Base-by-base conservation (phyloP, 2,113 vertebrate genomes). In the Melanerpes aurifrons region DNA sequence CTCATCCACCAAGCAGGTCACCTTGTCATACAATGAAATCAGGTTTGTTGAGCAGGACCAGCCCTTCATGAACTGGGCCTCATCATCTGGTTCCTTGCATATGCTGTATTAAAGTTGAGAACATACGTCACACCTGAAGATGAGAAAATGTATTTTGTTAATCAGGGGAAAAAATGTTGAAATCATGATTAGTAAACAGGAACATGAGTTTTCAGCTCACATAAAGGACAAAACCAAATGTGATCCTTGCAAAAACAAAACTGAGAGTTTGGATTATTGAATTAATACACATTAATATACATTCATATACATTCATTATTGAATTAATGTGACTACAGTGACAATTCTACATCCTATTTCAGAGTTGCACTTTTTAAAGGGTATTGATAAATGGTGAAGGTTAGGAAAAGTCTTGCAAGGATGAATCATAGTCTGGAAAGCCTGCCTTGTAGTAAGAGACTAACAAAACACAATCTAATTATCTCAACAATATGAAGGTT, bases 361-460 rank as follows among this genome's bases (percentile, higher is more conserved):
- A 84, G 61, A 89, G 54, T 83, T 48, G 66, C 7, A 32, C 11
- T 82, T 84, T 68, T 40, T 64, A 92, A 84, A 78, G 14, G 37
- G 58, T 86, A 43, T 48, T 84, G 67, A 84, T 61, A 87, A 93
- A 75, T 8, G 4, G 8, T 26, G 22, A 92, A 82, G 24, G 45
- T 61, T 84, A 37, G 92, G 45, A 90, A 92, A 87, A 87, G 61
- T 31, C 32, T 91, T 79, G 50, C 12, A 86, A 84, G n/a, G 67
- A 84, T 82, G 62, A 90, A 71, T 90, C 70, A 71, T 3, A 88
- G 62, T 25, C 82, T 92, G 48, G 26, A 95, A 94, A 95, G 26
- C 8, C 45, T 79, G 15, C 17, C 40, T 86, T 78, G 58, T 83
- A 88, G 76, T 71, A 81, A 78, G 40, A 93, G 25, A 69, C 70